Percentiles rank a stretch among this genome's conserved stretches.
phyloP scores from a whole-genome alignment of 2,797 vertebrate species.

The Coccyzus lansbergi region DNA sequence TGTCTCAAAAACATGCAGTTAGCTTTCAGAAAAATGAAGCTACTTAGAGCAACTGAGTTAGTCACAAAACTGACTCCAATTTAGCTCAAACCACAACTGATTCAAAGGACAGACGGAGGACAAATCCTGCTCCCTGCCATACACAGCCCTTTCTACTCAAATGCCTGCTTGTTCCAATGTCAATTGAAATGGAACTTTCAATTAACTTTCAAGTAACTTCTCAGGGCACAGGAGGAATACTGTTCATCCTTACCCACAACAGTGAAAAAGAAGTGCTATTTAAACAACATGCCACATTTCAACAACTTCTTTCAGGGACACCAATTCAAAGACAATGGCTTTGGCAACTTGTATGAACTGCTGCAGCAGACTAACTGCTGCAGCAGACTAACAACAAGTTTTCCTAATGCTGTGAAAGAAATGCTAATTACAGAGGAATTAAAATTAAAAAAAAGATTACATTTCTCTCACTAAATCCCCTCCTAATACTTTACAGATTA shows the following conservation, averaged over 20 bases:
- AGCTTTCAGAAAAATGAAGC: no score
- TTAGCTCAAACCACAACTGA: no score
- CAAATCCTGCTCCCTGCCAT: background rate
- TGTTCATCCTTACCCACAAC: background rate
- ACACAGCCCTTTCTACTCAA: background rate
- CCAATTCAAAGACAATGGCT: background rate
- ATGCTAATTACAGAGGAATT: constrained; percentile 67
- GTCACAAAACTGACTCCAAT: no score
- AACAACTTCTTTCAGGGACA: background rate
- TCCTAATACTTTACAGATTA: constrained; percentile 68
- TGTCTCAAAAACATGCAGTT: no score
- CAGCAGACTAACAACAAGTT: constrained; percentile 18
- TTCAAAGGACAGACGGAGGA: fast-evolving
- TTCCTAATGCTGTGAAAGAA: constrained; percentile 49
- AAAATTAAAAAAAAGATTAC: constrained; percentile 53
- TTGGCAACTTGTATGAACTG: background rate
- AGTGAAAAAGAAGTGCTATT: background rate
- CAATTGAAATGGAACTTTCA: background rate
- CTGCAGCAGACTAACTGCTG: background rate
- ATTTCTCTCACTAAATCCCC: constrained; percentile 60
- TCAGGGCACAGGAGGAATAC: background rate
- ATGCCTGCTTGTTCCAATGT: background rate
- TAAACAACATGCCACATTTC: background rate
- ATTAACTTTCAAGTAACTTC: background rate
- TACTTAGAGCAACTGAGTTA: no score